A percentile compares a stretch with the other conserved stretches of the same genome.
Evolutionary conservation across 2,113 vertebrate genomes (phyloP).

Genomic region (Corythornis cristatus): DNA sequence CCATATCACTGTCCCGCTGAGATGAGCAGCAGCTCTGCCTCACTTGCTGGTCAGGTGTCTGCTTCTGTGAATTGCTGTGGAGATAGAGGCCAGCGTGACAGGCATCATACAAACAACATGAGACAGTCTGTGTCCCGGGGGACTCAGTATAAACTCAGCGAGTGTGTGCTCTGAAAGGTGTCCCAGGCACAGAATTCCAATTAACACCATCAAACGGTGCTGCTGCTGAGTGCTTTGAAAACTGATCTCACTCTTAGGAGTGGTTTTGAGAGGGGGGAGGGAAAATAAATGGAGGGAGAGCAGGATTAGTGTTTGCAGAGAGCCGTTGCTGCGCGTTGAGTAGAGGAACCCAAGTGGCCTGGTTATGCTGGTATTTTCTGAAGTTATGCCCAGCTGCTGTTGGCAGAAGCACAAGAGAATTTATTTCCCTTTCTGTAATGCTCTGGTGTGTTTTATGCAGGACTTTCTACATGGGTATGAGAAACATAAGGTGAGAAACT

Average conservation of each 20-base stretch:
- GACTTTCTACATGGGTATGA: fast-evolving
- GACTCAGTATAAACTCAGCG: fast-evolving
- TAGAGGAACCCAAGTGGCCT: background rate
- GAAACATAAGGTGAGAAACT: fast-evolving
- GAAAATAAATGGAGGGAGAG: background rate
- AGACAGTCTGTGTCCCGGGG: background rate
- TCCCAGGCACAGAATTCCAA: background rate
- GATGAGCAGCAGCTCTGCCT: background rate
- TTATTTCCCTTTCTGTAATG: background rate
- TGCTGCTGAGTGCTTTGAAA: background rate
- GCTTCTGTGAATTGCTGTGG: background rate
- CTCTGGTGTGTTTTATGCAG: background rate
- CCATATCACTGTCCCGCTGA: fast-evolving
- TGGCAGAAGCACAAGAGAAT: background rate
- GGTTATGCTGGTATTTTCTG: background rate
- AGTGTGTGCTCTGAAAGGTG: fast-evolving
- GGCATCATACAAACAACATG: background rate
- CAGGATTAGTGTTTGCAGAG: background rate
- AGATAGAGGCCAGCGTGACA: background rate
- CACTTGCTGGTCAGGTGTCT: background rate
- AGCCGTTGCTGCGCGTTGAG: background rate
- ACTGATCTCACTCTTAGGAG: background rate
- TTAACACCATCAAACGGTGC: background rate
- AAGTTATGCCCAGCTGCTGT: background rate
- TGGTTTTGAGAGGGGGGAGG: fast-evolving